Percentiles rank a stretch among this genome's conserved stretches.
These are phyloP conservation scores for Galerucella calmariensis DNA, from an alignment of 2,888 invertebrate genomes.

Conservation along the genomic window DNA sequence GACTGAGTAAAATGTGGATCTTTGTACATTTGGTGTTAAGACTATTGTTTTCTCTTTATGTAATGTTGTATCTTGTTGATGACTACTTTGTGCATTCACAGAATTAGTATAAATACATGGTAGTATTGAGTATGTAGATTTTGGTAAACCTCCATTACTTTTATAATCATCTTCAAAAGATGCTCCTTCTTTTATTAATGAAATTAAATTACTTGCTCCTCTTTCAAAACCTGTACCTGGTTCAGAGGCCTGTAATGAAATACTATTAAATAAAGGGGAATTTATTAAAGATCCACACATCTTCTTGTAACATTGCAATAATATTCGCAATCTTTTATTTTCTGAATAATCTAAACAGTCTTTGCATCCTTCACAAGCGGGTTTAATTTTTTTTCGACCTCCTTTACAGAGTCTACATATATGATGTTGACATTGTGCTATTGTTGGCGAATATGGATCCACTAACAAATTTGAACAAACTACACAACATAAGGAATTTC, in stretches of 20 bases:
- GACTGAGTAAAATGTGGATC: slow-evolving; percentile 78
- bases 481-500: slow-evolving; percentile 88
- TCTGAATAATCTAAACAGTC: slow-evolving; percentile 85
- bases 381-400: slow-evolving; percentile 85
- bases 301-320: slow-evolving; percentile 89
- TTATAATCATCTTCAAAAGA: slow-evolving; percentile 81
- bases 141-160: slow-evolving; percentile 77
- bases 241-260: slow-evolving; percentile 67
- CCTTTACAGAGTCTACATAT: slow-evolving; percentile 88
- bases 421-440: slow-evolving; percentile 87
- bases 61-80: slow-evolving; percentile 49
- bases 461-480: slow-evolving; percentile 87
- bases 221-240: slow-evolving; percentile 67
- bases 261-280: slow-evolving; percentile 75
- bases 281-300: slow-evolving; percentile 85
- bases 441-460: slow-evolving; percentile 83
- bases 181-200: slow-evolving; percentile 83
- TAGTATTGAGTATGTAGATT: slow-evolving; percentile 79
- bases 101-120: slow-evolving; percentile 79
- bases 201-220: slow-evolving; percentile 73
- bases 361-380: slow-evolving; percentile 86
- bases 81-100: slow-evolving; percentile 61
- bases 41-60: slow-evolving; percentile 47
- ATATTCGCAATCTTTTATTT: slow-evolving; percentile 82
- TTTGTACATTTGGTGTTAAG: slow-evolving; percentile 62